These are phyloP conservation scores for Ceyx margarethae DNA, from an alignment of 2,113 vertebrate genomes.

Conservation along the genomic window DNA sequence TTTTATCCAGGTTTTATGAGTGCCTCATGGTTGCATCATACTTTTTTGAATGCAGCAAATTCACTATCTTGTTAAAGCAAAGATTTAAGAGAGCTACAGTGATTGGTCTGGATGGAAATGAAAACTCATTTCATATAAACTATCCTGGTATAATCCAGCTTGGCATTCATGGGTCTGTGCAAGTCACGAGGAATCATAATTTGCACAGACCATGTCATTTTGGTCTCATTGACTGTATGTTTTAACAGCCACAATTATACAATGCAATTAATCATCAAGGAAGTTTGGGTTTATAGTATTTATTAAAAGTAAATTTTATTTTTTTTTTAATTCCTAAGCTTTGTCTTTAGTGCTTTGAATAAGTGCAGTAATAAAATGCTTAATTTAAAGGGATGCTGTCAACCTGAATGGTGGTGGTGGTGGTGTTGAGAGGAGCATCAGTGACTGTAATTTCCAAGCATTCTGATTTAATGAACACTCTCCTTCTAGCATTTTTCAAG, in stretches of 20 bases:
- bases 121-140: conserved; percentile 2
- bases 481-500: not conserved
- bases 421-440: not conserved
- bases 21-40: not conserved
- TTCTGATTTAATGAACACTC: not conserved
- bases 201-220: not conserved
- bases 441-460: not conserved
- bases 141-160: not conserved
- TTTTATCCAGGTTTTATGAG: not conserved
- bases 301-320: not conserved
- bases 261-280: not conserved
- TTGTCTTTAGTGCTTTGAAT: not conserved
- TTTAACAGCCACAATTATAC: not conserved
- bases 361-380: not conserved
- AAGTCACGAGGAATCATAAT: not conserved
- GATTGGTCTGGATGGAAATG: conserved; percentile 3
- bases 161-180: not conserved
- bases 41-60: not conserved
- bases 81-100: not conserved
- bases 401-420: not conserved
- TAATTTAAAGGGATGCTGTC: not conserved
- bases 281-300: not conserved
- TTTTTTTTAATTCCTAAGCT: not conserved
- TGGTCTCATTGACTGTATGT: not conserved
- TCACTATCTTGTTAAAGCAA: not conserved